Percentiles rank a stretch among this genome's conserved stretches.
These are phyloP conservation scores for Drosophila funebris DNA, from an alignment of 1,140 invertebrate genomes.

Conservation along the genomic window DNA sequence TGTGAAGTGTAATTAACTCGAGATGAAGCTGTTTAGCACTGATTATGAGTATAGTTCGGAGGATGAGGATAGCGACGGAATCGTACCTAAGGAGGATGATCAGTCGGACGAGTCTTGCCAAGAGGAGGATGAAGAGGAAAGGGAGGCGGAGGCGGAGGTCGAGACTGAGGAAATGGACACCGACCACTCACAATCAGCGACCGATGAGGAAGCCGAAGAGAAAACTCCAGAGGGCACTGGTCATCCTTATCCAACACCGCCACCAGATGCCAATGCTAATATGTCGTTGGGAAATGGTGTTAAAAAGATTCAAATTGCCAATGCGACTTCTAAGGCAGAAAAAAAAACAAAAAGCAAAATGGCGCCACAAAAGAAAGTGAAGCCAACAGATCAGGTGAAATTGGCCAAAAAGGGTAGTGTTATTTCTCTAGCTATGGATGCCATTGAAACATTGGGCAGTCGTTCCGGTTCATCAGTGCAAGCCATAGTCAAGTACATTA, in stretches of 20 bases:
- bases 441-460: conserved; percentile 22
- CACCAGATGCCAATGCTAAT: conserved; percentile 30
- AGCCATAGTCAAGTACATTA: conserved; percentile 48
- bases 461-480: conserved; percentile 40
- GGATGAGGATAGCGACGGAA: no score
- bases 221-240: background rate
- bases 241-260: conserved; percentile 50
- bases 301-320: background rate
- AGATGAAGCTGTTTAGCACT: no score
- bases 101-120: background rate
- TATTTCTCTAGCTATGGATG: background rate
- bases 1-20: background rate
- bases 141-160: background rate
- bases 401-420: background rate
- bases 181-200: background rate
- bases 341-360: conserved; percentile 14
- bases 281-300: background rate
- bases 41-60: no score
- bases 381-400: background rate
- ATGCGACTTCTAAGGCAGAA: background rate
- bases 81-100: no score
- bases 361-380: background rate
- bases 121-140: background rate
- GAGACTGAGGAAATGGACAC: background rate
- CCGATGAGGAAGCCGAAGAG: background rate